Base-by-base conservation (phyloP, 2,113 vertebrate genomes). In the Megaleporinus macrocephalus region DNA sequence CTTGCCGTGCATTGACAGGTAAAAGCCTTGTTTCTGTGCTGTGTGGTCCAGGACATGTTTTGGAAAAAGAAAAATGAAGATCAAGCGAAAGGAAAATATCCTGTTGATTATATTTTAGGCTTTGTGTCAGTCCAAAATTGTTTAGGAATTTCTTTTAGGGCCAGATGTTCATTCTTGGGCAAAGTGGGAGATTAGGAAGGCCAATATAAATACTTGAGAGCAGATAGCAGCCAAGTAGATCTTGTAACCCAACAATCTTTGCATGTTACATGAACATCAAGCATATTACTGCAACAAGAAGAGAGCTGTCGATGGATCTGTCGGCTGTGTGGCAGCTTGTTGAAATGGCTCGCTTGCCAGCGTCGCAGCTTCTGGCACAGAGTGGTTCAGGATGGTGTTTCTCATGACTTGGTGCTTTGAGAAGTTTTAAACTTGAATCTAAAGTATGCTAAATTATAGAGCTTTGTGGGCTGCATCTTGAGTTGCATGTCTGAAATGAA, bases 51-150 rank as follows among this genome's bases (percentile, higher is more conserved):
- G 76, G 63, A 68, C 73, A 77, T 79, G 72, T 79, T 90, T 83
- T 91, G 89, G 90, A 87, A 86, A 88, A 87, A 81, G 85, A 81
- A 51, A 20, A 78, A 91, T 87, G 79, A 85, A 84, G 86, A 68
- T 30, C 77, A 85, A 79, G 82, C 76, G 88, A 84, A 85, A 73
- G 81, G 41, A 82, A 91, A 90, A 91, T 87, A 86, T 85, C 84
- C 88, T 85, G 57, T 84, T 86, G 80, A 70, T 89, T 92, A 90
- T 93, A 92, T 93, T 93, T 91, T 85, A 81, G 86, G 88, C 66
- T 77, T 62, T 84, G 68, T 89, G 86, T 91, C 87, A 87, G 84
- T 87, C 85, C 87, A 79, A 82, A 85, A 92, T 90, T 88, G 86
- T 86, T 71, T n/a, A 86, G 88, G 92, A 92, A 94, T 93, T 90